Conservation (phyloP, 2,888 invertebrate species). For the Subacronicta megacephala region DNA sequence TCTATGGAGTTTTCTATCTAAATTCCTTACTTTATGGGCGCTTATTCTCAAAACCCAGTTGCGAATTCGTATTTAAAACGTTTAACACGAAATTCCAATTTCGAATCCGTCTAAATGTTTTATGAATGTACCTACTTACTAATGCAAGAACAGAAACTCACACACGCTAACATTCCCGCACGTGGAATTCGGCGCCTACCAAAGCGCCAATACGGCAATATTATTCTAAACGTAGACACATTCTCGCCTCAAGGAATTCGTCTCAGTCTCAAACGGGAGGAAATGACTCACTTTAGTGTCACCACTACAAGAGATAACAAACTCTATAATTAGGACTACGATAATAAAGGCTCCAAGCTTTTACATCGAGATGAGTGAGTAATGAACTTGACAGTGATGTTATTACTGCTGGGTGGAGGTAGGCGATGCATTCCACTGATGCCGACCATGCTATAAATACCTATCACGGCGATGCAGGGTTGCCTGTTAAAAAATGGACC, state of each 20-base stretch:
- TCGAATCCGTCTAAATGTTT: neutral
- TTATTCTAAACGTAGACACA: conserved; percentile 52
- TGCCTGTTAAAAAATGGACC: conserved; percentile 53
- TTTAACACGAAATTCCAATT: conserved; percentile 1
- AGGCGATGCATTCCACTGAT: conserved; percentile 75
- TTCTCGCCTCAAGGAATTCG: conserved; percentile 53
- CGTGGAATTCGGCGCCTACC: conserved; percentile 45
- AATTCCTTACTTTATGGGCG: too few species aligned
- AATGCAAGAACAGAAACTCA: conserved; percentile 4
- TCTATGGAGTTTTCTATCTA: too few species aligned
- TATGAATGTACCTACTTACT: neutral
- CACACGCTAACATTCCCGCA: conserved; percentile 33
- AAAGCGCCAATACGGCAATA: conserved; percentile 45
- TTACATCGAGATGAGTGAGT: conserved; percentile 68
- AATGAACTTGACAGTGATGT: conserved; percentile 87
- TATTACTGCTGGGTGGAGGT: conserved; percentile 74
- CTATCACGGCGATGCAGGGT: conserved; percentile 58
- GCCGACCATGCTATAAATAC: conserved; percentile 71
- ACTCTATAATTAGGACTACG: conserved; percentile 59
- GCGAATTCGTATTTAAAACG: neutral
- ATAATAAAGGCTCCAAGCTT: conserved; percentile 56
- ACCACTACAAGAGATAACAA: conserved; percentile 59
- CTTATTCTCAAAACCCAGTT: neutral
- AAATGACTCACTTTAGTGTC: conserved; percentile 62
- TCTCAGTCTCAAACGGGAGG: conserved; percentile 51